A percentile compares a stretch with the other conserved stretches of the same genome.
These are phyloP conservation scores for Mythimna impura DNA, from an alignment of 2,888 invertebrate species.

Conservation along the genomic window DNA sequence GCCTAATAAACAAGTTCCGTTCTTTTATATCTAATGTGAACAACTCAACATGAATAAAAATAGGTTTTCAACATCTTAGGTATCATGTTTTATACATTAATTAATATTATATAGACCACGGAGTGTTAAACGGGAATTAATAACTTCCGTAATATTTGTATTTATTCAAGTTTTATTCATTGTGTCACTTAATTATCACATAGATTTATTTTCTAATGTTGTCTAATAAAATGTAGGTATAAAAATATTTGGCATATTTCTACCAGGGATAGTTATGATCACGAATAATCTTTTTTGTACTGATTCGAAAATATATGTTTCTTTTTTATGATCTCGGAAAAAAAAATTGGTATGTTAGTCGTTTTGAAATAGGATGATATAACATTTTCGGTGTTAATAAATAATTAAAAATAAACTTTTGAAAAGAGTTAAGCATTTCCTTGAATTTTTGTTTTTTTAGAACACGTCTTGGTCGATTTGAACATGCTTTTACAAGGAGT, in stretches of 20 bases:
- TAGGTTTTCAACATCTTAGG: no score
- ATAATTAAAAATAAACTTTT: no score
- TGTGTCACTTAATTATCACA: no score
- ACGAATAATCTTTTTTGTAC: background rate
- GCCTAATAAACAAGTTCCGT: no score
- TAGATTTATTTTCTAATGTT: background rate
- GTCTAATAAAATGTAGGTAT: background rate
- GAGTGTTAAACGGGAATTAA: background rate
- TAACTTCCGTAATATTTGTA: background rate
- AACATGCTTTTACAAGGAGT: conserved; percentile 1
- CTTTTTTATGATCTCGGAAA: conserved; percentile 1
- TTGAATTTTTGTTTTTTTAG: conserved; percentile 9
- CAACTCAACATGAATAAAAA: no score
- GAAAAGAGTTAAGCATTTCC: background rate
- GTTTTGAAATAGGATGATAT: background rate
- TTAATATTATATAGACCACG: background rate
- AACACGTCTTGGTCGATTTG: background rate
- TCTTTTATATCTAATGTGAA: no score
- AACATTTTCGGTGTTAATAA: no score
- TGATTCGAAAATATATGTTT: background rate
- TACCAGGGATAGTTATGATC: conserved; percentile 6
- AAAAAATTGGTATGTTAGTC: background rate
- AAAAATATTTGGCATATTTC: conserved; percentile 11
- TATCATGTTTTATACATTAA: background rate
- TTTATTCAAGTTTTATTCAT: background rate